A percentile compares a stretch with the other conserved stretches of the same genome.
phyloP scores from a whole-genome alignment of 1,140 invertebrate species.

The Lepidurus apus region DNA sequence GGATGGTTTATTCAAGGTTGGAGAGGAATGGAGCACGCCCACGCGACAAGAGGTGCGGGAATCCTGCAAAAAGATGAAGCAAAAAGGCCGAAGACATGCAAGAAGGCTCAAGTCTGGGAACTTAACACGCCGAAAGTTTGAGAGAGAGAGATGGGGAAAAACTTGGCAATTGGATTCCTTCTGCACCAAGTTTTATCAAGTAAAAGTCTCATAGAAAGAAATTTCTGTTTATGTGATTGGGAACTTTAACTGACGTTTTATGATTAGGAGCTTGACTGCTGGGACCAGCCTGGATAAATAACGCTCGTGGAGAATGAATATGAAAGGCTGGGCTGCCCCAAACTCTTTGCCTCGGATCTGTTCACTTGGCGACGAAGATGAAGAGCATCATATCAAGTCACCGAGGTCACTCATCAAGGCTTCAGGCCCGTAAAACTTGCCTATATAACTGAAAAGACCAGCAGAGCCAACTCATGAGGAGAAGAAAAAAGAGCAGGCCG shows the following conservation, averaged over 20 bases:
- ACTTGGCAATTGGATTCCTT: neutral
- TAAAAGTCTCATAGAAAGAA: neutral
- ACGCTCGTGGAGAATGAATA: neutral
- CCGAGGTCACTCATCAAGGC: conserved; percentile 13
- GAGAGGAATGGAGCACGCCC: neutral
- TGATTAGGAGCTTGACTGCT: neutral
- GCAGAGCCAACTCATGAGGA: neutral
- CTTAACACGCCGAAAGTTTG: neutral
- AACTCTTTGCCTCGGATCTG: neutral
- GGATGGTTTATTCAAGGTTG: neutral
- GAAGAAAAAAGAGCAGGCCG: neutral
- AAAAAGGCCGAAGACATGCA: too few relatives aligned
- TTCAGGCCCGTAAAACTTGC: neutral
- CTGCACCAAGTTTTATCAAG: neutral
- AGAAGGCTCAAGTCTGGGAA: neutral
- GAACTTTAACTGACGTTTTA: conserved; percentile 15
- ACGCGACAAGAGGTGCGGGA: neutral
- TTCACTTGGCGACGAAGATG: neutral
- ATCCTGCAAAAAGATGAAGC: neutral
- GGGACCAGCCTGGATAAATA: neutral
- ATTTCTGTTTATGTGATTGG: neutral
- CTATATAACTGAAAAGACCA: conserved; percentile 2
- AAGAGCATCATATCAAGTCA: conserved; percentile 22
- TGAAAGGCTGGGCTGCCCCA: neutral
- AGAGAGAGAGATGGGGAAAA: too few relatives aligned